These are phyloP conservation scores for Phrixothrix hirtus DNA, from an alignment of 2,888 invertebrate genomes.

Conservation along the genomic window DNA sequence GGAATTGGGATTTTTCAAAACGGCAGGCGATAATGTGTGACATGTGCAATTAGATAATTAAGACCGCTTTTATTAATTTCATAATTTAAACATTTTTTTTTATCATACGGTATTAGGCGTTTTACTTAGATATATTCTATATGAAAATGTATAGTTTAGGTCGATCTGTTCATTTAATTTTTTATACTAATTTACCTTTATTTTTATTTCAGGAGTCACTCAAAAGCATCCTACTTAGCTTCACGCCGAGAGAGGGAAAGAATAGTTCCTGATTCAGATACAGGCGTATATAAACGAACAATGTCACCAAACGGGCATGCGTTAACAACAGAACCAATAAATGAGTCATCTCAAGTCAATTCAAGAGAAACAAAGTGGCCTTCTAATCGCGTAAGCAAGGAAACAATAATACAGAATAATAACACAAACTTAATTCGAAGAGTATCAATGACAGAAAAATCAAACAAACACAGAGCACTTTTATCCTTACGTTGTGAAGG, in stretches of 20 bases:
- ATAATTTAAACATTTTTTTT: too few species aligned
- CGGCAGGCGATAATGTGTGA: too few species aligned
- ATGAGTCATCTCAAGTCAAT: constrained; percentile 42
- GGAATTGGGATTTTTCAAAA: too few species aligned
- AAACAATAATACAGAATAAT: constrained; percentile 38
- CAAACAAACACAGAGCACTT: constrained; percentile 37
- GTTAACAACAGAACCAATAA: constrained; percentile 38
- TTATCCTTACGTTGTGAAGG: constrained; percentile 43
- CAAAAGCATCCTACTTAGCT: constrained; percentile 77
- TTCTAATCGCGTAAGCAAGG: constrained; percentile 37
- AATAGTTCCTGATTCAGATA: constrained; percentile 68
- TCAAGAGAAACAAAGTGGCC: constrained; percentile 49
- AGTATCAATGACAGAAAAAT: constrained; percentile 51
- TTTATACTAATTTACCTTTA: neutral
- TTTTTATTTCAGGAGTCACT: constrained; percentile 68
- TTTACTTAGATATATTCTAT: too few species aligned
- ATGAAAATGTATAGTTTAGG: too few species aligned
- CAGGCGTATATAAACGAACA: constrained; percentile 75
- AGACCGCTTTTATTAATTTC: too few species aligned
- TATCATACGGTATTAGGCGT: too few species aligned
- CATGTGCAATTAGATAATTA: too few species aligned
- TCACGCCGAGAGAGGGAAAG: constrained; percentile 70
- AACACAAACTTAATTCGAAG: constrained; percentile 45
- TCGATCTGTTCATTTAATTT: too few species aligned
- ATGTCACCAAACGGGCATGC: constrained; percentile 67